These are phyloP conservation scores for Euglossa dilemma DNA, from an alignment of 1,140 invertebrate species.

Conservation along the genomic window DNA sequence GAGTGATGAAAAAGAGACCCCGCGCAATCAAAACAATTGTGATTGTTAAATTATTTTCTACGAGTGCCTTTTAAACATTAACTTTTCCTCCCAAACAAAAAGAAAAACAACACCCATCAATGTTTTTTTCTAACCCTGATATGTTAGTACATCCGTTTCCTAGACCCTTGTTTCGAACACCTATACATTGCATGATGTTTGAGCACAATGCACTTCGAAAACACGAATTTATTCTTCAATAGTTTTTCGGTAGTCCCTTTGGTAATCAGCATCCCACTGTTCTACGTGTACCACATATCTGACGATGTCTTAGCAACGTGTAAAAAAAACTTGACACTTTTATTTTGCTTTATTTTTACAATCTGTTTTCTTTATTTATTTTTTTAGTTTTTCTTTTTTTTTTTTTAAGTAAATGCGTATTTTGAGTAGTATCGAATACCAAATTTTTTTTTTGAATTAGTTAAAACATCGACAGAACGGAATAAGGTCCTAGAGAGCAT, in stretches of 20 bases:
- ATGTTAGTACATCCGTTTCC: slow-evolving; percentile 22
- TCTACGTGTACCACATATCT: slow-evolving; percentile 12
- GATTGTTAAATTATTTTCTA: slow-evolving; percentile 79
- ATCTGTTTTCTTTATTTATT: not conserved
- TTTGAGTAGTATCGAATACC: not conserved
- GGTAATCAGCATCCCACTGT: not conserved
- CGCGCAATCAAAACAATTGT: slow-evolving; percentile 71
- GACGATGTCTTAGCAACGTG: slow-evolving; percentile 20
- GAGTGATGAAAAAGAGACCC: slow-evolving; percentile 67
- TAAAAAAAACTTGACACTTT: not conserved
- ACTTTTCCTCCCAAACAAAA: slow-evolving; percentile 68
- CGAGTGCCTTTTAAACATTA: slow-evolving; percentile 81
- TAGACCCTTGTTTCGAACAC: not conserved
- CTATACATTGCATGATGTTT: not conserved
- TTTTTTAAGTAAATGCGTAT: too few relatives aligned
- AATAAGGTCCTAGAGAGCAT: not conserved
- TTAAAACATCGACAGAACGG: slow-evolving; percentile 37
- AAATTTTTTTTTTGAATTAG: not conserved
- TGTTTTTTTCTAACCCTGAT: slow-evolving; percentile 65
- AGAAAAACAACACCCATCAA: slow-evolving; percentile 53
- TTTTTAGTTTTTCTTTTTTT: not conserved
- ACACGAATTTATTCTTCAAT: not conserved
- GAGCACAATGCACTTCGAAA: slow-evolving; percentile 27
- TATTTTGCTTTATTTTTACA: not conserved
- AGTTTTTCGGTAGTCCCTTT: not conserved